Evolutionary conservation across 2,797 vertebrate genomes (phyloP).

Genomic region (Falco berigora): DNA sequence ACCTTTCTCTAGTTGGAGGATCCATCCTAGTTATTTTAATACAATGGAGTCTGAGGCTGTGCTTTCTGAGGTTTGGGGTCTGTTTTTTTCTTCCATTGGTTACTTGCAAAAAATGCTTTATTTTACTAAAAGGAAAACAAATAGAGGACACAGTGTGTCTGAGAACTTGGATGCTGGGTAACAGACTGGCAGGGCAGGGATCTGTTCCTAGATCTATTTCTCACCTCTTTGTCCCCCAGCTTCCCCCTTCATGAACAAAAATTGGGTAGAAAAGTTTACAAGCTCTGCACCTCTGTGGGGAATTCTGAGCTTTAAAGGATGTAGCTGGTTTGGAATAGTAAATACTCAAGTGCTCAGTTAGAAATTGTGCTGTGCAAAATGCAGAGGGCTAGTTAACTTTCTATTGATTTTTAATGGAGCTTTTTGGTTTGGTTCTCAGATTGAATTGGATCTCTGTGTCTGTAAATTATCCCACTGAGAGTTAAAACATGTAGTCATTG

Average conservation of each 20-base stretch:
- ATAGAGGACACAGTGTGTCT: not conserved
- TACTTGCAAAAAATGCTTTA: not conserved
- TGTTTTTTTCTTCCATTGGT: not conserved
- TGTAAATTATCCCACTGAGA: not conserved
- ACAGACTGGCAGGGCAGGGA: not conserved
- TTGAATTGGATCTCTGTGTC: not conserved
- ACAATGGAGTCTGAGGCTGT: not conserved
- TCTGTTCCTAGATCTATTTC: not conserved
- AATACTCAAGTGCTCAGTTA: not conserved
- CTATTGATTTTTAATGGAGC: conserved; percentile 34
- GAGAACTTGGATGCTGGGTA: not conserved
- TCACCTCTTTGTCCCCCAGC: not conserved
- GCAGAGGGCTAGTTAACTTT: not conserved
- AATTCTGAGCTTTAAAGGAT: not conserved
- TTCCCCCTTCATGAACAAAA: not conserved
- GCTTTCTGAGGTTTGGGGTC: not conserved
- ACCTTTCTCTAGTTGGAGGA: not conserved
- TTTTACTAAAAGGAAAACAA: not conserved
- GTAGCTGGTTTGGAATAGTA: conserved; percentile 4
- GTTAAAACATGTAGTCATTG: not conserved
- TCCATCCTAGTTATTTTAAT: not conserved
- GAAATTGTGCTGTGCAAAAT: not conserved
- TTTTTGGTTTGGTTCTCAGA: conserved; percentile 30
- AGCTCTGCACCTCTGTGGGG: not conserved
- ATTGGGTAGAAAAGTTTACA: not conserved